Base-by-base conservation (phyloP, 2,797 vertebrate genomes). In the Mastacembelus armatus region DNA sequence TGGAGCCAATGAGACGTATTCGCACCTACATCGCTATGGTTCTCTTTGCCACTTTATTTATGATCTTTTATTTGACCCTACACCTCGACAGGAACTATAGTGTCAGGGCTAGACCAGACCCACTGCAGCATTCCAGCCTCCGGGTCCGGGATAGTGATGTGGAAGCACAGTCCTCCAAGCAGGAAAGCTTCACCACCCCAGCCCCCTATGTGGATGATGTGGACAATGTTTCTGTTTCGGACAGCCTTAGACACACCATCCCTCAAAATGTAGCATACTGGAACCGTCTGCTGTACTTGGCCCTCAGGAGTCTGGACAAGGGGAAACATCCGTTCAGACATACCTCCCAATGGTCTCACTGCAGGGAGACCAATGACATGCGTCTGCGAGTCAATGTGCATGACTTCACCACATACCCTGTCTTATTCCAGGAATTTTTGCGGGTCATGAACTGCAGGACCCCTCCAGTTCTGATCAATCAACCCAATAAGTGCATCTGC, bases 281-380 rank as follows among this genome's bases (percentile, higher is more conserved):
- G 96, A 97, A 96, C 73, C 88, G 88, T 0, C 85, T 94, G 40
- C 79, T 96, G 48, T 82, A 93, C 77, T 59, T 36, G 0, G 19
- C 79, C 0, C 62, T 95, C 21, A 66, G 15, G 29, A 56, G 56
- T 2, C 59, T 92, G 48, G 87, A 92, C 0, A 19, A 9, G 0
- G 21, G 19, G 1, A 9, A 8, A 18, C 51, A n/a, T 3, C 38
- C 0, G 5, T 7, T 58, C 16, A 21, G 8, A 3, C 22, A 0
- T 1, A 2, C 24, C 0, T 1, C 44, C 0, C 16, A 21, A 3
- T 80, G 85, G 14, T 69, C 79, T 2, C 15, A 3, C 24, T 93
- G 92, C 57, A 0, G 66, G 59, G 4, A 84, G 52, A 58, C 56
- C 6, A 87, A 64, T 38, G 29, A 47, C 1, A 89, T 93, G 35